Percentiles rank a stretch among this genome's conserved stretches.
Conservation (phyloP, 2,888 invertebrate species). For the Mythimna lalbum region DNA sequence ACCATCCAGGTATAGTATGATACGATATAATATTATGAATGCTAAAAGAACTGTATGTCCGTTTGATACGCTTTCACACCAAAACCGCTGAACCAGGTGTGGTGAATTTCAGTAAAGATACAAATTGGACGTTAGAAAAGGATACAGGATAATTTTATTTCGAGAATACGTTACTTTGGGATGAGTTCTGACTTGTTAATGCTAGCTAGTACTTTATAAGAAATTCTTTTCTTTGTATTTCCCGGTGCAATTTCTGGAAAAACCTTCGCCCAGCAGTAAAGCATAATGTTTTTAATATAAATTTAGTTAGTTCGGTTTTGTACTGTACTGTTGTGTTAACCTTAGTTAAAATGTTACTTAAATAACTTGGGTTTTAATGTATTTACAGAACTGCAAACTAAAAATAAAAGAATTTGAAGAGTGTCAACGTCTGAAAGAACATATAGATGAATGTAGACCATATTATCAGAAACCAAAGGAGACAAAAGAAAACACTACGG, state of each 20-base stretch:
- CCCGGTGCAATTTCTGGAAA: neutral
- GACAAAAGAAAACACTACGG: neutral
- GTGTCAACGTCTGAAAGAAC: slow-evolving; percentile 73
- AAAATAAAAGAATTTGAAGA: slow-evolving; percentile 65
- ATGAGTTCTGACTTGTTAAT: too few relatives aligned
- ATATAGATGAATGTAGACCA: slow-evolving; percentile 60
- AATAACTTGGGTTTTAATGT: slow-evolving; percentile 2
- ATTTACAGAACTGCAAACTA: slow-evolving; percentile 80
- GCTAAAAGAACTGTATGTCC: neutral
- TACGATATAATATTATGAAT: too few relatives aligned
- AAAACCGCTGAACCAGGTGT: neutral
- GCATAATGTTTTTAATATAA: neutral
- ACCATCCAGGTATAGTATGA: neutral
- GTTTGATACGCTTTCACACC: neutral
- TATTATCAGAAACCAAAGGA: slow-evolving; percentile 15
- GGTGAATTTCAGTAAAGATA: neutral
- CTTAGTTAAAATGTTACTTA: too few relatives aligned
- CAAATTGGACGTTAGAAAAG: neutral
- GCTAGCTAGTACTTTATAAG: too few relatives aligned
- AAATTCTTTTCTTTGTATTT: neutral
- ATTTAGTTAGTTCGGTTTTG: too few relatives aligned
- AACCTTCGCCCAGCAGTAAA: neutral
- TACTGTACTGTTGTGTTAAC: too few relatives aligned
- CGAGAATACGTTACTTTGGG: too few relatives aligned
- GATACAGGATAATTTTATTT: neutral